Percentiles rank a stretch among this genome's conserved stretches.
Conservation (phyloP, 2,797 vertebrate species). For the Pseudomugil tenellus region DNA sequence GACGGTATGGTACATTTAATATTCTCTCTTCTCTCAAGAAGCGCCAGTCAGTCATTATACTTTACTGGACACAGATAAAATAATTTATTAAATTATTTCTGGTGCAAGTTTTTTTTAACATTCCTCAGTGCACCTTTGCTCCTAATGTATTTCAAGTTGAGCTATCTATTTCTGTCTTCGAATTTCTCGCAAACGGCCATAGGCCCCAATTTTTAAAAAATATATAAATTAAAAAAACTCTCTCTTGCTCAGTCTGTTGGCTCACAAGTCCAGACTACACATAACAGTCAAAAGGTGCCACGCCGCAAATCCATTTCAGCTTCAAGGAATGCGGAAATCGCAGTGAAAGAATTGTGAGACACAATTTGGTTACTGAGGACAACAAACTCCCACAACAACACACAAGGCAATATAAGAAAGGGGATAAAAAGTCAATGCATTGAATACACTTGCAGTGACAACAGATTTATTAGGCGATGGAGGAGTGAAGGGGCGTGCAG, state of each 20-base stretch:
- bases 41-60: too few relatives aligned
- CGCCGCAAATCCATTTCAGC: conserved; percentile 40
- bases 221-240: too few relatives aligned
- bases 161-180: conserved; percentile 1
- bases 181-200: not conserved
- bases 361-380: conserved; percentile 31
- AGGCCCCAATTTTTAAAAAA: too few relatives aligned
- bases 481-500: conserved; percentile 40
- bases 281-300: conserved; percentile 16
- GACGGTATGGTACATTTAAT: too few relatives aligned
- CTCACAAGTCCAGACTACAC: conserved; percentile 22
- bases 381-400: not conserved
- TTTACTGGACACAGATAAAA: too few relatives aligned
- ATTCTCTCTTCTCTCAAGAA: too few relatives aligned
- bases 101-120: not conserved
- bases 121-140: too few relatives aligned
- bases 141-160: too few relatives aligned
- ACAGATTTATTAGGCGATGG: conserved; percentile 49
- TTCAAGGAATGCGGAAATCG: conserved; percentile 32
- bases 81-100: too few relatives aligned
- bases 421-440: conserved; percentile 14
- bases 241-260: conserved; percentile 5
- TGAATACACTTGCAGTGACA: conserved; percentile 43
- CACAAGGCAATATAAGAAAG: not conserved
- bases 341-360: conserved; percentile 34